Evolutionary conservation across 2,888 invertebrate genomes (phyloP).

Genomic region (Physocephala rufipes): DNA sequence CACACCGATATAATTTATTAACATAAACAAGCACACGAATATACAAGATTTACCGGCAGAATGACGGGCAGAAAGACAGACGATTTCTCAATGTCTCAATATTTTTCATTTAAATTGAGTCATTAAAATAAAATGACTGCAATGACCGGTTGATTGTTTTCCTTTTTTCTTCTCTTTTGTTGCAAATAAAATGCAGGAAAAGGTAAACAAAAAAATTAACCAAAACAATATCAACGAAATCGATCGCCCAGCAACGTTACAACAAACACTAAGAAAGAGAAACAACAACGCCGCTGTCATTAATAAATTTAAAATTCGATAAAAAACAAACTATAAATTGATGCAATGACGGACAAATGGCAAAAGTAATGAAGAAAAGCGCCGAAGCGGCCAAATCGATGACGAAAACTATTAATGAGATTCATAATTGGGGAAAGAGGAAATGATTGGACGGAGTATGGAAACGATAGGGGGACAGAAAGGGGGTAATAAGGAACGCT

Average conservation of each 20-base stretch:
- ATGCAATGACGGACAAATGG: constrained; percentile 20
- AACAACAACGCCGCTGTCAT: constrained; percentile 9
- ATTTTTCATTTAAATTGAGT: constrained; percentile 62
- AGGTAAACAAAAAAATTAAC: constrained; percentile 11
- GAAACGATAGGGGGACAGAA: not conserved
- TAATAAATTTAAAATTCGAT: constrained; percentile 22
- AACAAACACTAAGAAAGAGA: not conserved
- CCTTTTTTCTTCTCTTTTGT: too few relatives aligned
- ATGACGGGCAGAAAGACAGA: not conserved
- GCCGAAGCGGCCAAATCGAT: constrained; percentile 21
- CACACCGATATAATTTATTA: too few relatives aligned
- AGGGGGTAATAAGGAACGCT: too few relatives aligned
- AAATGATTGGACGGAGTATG: not conserved
- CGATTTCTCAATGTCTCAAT: constrained; percentile 54
- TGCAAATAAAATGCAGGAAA: constrained; percentile 5
- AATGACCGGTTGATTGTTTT: constrained; percentile 45
- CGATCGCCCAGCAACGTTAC: constrained; percentile 37
- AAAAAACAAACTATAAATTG: too few relatives aligned
- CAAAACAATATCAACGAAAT: not conserved
- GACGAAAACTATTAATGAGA: not conserved
- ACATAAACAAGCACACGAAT: too few relatives aligned
- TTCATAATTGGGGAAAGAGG: not conserved
- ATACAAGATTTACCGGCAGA: too few relatives aligned
- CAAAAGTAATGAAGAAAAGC: not conserved
- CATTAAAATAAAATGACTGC: constrained; percentile 61